Evolutionary conservation across 2,888 invertebrate genomes (phyloP), one percentile per base, ranked within the genome.

Genomic region (Acanthosepion lycidas): DNA sequence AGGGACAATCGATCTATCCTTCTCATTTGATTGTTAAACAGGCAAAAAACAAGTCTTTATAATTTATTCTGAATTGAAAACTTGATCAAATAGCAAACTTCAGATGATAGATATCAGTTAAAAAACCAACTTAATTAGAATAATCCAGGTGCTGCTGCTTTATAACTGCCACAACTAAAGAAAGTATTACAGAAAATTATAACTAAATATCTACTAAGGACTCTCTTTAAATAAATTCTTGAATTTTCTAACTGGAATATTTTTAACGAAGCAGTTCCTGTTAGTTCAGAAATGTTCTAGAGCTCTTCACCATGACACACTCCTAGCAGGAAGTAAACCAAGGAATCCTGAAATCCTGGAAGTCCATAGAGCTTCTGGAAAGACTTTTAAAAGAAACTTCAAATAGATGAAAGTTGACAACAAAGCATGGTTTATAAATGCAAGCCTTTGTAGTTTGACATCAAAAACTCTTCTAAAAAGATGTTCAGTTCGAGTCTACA

Each of bases 291-390:
- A n/a, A 33, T 33, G n/a, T 33, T 78, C 78, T 15, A 15, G 78
- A 78, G 78, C 78, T 78, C n/a, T 33, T 33, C 18, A 78, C n/a
- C n/a, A 78, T n/a, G 78, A 33, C 15, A 78, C 15, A 78, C n/a
- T 18, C n/a, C n/a, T 78, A 33, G n/a, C 78, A 78, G 78, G 78
- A 33, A 78, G 78, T n/a, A 33, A 78, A 78, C 33, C 78, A 78
- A 1, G n/a, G 15, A 78, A 78, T 33, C 18, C n/a, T 33, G 9
- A 78, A n/a, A 78, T 78, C 20, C 15, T 3, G n/a, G 78, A 78
- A 78, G n/a, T 78, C n/a, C n/a, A n/a, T n/a, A 78, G 78, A 78
- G n/a, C n/a, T 78, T n/a, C n/a, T 78, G 78, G 78, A 78, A 78
- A 78, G 15, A 78, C 78, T 78, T 78, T 78, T 33, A 78, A 33